Evolutionary conservation across 1,140 invertebrate genomes (phyloP).

Genomic region (Ips nitidus): DNA sequence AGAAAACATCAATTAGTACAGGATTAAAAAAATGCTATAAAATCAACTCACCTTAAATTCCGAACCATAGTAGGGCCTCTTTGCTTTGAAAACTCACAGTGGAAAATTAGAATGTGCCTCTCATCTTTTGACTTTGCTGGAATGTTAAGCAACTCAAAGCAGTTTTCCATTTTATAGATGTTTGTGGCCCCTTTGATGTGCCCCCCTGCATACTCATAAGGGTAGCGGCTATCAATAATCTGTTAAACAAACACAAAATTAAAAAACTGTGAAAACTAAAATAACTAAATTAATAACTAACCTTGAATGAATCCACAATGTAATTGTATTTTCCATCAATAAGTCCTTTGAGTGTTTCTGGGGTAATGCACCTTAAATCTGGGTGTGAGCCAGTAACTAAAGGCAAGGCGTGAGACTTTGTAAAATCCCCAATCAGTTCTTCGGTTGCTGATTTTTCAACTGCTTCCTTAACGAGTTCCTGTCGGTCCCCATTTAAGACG

Average conservation of each 20-base stretch:
- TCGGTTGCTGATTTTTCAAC: constrained; percentile 59
- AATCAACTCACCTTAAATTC: constrained; percentile 20
- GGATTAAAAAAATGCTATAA: background rate
- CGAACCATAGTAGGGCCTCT: constrained; percentile 73
- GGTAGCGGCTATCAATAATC: constrained; percentile 80
- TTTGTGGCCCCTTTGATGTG: constrained; percentile 89
- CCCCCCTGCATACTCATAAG: constrained; percentile 95
- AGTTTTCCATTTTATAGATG: constrained; percentile 74
- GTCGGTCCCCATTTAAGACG: constrained; percentile 33
- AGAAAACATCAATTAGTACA: too few relatives aligned
- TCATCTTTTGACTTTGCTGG: constrained; percentile 52
- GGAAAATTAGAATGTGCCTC: constrained; percentile 86
- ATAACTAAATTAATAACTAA: constrained; percentile 48
- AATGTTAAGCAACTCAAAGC: constrained; percentile 63
- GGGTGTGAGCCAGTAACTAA: constrained; percentile 73
- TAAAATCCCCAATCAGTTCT: constrained; percentile 83
- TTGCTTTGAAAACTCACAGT: constrained; percentile 97
- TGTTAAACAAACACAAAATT: constrained; percentile 6
- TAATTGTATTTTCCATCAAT: constrained; percentile 67
- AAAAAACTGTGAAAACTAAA: background rate
- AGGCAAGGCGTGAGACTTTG: constrained; percentile 74
- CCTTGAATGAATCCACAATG: constrained; percentile 62
- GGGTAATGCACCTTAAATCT: constrained; percentile 82
- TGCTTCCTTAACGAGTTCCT: constrained; percentile 62
- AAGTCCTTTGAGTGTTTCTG: constrained; percentile 69